These are phyloP conservation scores for Plectropomus leopardus DNA, from an alignment of 2,113 vertebrate genomes.

Conservation along the genomic window DNA sequence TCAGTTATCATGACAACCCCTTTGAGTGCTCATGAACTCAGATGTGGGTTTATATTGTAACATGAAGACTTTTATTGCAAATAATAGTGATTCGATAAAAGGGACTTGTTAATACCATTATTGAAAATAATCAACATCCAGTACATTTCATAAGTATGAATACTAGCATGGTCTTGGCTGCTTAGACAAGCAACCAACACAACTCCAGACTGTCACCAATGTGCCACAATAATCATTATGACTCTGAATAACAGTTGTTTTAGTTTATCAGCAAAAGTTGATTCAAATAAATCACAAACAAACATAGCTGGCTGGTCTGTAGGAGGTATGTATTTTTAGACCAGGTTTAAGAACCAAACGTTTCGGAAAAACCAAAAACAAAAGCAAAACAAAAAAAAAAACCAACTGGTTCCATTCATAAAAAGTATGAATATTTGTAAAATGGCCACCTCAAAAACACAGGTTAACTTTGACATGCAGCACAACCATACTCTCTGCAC, in stretches of 20 bases:
- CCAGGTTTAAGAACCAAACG: constrained; percentile 70
- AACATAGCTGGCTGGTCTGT: constrained; percentile 64
- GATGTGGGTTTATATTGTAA: constrained; percentile 77
- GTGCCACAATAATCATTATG: constrained; percentile 78
- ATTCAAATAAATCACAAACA: constrained; percentile 74
- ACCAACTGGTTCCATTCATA: constrained; percentile 78
- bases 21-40: constrained; percentile 72
- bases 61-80: constrained; percentile 84
- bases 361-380: constrained; percentile 49
- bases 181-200: constrained; percentile 74
- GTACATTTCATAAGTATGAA: constrained; percentile 79
- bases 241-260: constrained; percentile 68
- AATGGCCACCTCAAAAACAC: constrained; percentile 86
- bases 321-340: constrained; percentile 75
- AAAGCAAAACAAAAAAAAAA: too few relatives aligned
- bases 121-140: constrained; percentile 82
- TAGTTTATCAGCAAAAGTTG: constrained; percentile 64
- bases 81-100: constrained; percentile 79
- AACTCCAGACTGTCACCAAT: constrained; percentile 78
- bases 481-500: constrained; percentile 87
- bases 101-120: constrained; percentile 80
- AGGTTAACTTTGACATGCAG: constrained; percentile 87
- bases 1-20: constrained; percentile 30
- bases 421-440: constrained; percentile 81
- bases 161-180: constrained; percentile 75